Evolutionary conservation across 2,797 vertebrate species (phyloP), one percentile per base, ranked within the genome.

Genomic region (Bovichtus diacanthus): DNA sequence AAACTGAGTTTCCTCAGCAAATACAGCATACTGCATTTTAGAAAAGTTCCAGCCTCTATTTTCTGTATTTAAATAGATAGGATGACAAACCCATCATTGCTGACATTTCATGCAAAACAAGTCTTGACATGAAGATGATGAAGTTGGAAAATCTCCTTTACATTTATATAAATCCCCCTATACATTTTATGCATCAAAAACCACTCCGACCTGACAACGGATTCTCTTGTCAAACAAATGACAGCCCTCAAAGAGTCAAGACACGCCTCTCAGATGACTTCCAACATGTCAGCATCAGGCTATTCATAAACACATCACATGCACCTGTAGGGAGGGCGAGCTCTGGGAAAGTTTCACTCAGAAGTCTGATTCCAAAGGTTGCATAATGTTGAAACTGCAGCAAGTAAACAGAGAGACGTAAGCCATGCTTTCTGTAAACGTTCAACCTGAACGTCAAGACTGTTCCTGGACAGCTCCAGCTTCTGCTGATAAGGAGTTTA

Each of bases 321-420:
- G 50, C 54, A 87, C 69, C 83, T 82, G 74, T 6, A 80, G 78
- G 69, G 63, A 78, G 80, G 81, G 84, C 12, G 59, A 41, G 50
- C 19, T 39, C 44, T 88, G 86, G 78, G 67, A 85, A 90, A 86
- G 78, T 90, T 88, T 84, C 86, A 87, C 74, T 78, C 49, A 61
- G 25, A 81, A 68, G 81, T 70, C 36, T 13, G 50, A 74, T 66
- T 78, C 71, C 75, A 90, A 83, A 85, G 58, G 79, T 87, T 91
- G 63, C 44, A 11, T 70, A 86, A 91, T 68, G 39, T 49, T 84
- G 74, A 60, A 78, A 78, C 75, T 9, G 1, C 67, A 81, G 49
- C 80, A 64, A 50, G 71, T 80, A 85, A 90, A 85, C 79, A 88
- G 50, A 73, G 66, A 74, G 15, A 71, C 1, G 6, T 25, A 27